Evolutionary conservation across 1,140 invertebrate genomes (phyloP).

Genomic region (Drosophila pallidifrons): DNA sequence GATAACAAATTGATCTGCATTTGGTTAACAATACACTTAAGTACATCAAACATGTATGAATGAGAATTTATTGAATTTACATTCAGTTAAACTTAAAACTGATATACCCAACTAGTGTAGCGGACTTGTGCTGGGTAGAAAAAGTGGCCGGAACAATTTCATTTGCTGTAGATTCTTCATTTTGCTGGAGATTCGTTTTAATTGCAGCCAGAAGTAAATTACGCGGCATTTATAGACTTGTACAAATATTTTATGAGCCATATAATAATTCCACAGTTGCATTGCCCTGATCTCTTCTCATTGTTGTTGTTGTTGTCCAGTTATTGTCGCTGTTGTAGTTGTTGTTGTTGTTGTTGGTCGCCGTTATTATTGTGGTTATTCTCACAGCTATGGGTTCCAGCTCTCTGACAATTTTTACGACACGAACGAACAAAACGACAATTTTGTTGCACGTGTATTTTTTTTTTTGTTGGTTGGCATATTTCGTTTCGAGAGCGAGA

Average conservation of each 20-base stretch:
- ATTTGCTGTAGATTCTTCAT: conserved; percentile 18
- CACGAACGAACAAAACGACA: conserved; percentile 37
- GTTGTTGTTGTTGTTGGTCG: conserved; percentile 12
- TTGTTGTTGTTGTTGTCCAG: conserved; percentile 19
- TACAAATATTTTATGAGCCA: conserved; percentile 81
- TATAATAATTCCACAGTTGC: conserved; percentile 68
- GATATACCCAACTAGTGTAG: no score
- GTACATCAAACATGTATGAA: no score
- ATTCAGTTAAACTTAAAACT: no score
- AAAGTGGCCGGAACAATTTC: conserved; percentile 42
- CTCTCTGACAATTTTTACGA: conserved; percentile 47
- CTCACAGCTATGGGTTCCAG: conserved; percentile 49
- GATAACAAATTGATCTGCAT: no score
- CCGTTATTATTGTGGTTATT: conserved; percentile 16
- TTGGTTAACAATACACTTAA: no score
- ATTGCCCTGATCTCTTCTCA: conserved; percentile 24
- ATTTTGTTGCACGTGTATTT: conserved; percentile 34
- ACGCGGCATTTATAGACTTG: conserved; percentile 79
- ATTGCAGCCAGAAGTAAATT: conserved; percentile 68
- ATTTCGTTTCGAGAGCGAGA: conserved; percentile 6
- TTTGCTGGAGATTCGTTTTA: conserved; percentile 52
- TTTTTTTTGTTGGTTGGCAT: conserved; percentile 26
- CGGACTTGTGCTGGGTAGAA: conserved; percentile 2
- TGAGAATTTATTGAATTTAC: no score
- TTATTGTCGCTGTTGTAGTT: conserved; percentile 21